These are phyloP conservation scores for Pachyrhynchus sulphureomaculatus DNA, from an alignment of 1,140 invertebrate species.

Conservation along the genomic window DNA sequence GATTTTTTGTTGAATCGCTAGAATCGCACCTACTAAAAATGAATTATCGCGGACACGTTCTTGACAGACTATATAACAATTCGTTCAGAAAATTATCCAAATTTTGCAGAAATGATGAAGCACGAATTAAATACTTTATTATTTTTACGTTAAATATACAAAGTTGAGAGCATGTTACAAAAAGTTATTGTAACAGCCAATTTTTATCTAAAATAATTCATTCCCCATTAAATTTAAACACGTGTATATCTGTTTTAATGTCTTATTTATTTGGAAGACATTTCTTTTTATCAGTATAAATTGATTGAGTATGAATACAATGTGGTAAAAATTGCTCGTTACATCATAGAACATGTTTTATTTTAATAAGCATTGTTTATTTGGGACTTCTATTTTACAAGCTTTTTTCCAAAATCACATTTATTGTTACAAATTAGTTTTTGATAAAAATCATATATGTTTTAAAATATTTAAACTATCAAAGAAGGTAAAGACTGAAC, in stretches of 20 bases:
- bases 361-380: constrained; percentile 37
- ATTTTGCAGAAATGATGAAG: no score
- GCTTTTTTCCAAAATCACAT: constrained; percentile 23
- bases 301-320: constrained; percentile 48
- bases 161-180: no score
- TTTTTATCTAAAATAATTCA: no score
- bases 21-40: no score
- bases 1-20: no score
- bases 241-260: constrained; percentile 40
- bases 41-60: no score
- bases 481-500: not conserved
- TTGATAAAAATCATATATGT: not conserved
- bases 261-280: constrained; percentile 52
- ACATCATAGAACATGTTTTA: constrained; percentile 25
- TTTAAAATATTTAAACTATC: not conserved
- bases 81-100: no score
- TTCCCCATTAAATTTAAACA: constrained; percentile 2
- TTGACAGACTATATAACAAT: no score
- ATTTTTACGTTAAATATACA: no score
- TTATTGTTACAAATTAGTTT: not conserved
- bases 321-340: constrained; percentile 28
- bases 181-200: no score
- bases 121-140: no score
- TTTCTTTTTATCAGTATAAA: constrained; percentile 51
- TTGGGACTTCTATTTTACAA: constrained; percentile 42